Evolutionary conservation across 2,113 vertebrate species (phyloP).

Genomic region (Thunnus maccoyii): DNA sequence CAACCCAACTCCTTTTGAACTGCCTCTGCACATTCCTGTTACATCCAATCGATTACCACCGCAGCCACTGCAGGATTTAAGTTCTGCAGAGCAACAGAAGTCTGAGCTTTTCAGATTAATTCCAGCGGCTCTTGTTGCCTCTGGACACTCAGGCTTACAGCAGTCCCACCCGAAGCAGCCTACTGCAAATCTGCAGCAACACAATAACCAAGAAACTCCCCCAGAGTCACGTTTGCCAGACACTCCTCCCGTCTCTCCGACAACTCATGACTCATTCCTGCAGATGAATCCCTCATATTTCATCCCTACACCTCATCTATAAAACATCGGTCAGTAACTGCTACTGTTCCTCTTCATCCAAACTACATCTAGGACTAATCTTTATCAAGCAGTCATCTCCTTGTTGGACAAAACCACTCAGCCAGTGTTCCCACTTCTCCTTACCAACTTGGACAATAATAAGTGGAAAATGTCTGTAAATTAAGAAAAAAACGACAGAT

Average conservation of each 20-base stretch:
- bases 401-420: neutral
- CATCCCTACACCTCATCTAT: neutral
- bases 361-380: neutral
- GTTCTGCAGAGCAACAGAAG: neutral
- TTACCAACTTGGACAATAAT: neutral
- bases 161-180: conserved; percentile 4
- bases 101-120: conserved; percentile 26
- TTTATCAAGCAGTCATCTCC: neutral
- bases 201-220: conserved; percentile 10
- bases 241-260: neutral
- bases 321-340: neutral
- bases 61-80: conserved; percentile 16
- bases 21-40: conserved; percentile 1
- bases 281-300: neutral
- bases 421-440: neutral
- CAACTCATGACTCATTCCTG: conserved; percentile 15
- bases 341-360: neutral
- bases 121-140: neutral
- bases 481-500: neutral
- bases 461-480: neutral
- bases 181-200: neutral
- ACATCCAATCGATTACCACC: conserved; percentile 16
- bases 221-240: neutral
- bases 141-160: conserved; percentile 2
- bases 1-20: conserved; percentile 12